These are phyloP conservation scores for Stenolophus ochropezus DNA, from an alignment of 2,888 invertebrate genomes.

Conservation along the genomic window DNA sequence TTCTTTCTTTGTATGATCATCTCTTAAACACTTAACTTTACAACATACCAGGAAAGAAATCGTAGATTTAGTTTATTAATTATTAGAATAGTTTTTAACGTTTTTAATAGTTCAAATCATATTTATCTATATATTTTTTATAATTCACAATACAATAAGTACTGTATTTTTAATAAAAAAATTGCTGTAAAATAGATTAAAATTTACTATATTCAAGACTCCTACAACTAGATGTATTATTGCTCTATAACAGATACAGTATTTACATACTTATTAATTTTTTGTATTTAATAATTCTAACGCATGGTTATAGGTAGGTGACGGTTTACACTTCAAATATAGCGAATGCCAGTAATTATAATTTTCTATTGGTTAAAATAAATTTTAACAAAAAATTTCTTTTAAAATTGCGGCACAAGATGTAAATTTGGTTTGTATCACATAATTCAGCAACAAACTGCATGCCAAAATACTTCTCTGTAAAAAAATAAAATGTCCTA, in stretches of 20 bases:
- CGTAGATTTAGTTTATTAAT: not conserved
- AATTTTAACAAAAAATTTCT: conserved; percentile 6
- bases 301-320: not conserved
- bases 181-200: no score
- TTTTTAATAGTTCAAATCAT: not conserved
- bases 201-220: no score
- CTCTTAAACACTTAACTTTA: no score
- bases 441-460: not conserved
- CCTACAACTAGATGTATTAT: no score
- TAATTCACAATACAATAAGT: no score
- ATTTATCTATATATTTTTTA: not conserved
- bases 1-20: not conserved
- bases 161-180: not conserved
- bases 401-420: conserved; percentile 45
- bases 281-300: conserved; percentile 1
- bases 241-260: no score
- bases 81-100: not conserved
- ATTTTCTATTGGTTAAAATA: conserved; percentile 9
- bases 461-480: not conserved
- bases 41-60: not conserved
- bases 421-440: conserved; percentile 54
- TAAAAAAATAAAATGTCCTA: not conserved
- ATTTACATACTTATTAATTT: not conserved
- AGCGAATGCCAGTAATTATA: conserved; percentile 9
- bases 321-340: not conserved